A percentile compares a stretch with the other conserved stretches of the same genome.
Conservation (phyloP, 1,140 invertebrate genomes). For the Pseudomyrmex pallidus region DNA sequence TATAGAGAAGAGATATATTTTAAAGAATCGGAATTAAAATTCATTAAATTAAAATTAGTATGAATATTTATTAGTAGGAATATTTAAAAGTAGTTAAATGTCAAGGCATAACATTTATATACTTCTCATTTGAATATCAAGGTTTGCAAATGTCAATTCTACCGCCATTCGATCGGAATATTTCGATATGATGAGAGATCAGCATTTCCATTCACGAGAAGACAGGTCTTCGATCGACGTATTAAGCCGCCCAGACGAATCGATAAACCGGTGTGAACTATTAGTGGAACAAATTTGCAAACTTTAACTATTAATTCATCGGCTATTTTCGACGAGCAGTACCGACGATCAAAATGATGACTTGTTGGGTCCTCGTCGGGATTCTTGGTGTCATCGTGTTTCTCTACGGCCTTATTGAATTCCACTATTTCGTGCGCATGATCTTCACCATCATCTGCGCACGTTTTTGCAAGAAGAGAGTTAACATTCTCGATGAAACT, state of each 20-base stretch:
- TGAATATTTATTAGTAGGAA: too few relatives aligned
- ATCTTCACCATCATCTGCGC: conserved; percentile 87
- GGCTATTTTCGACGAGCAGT: not conserved
- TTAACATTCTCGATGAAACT: conserved; percentile 88
- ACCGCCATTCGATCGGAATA: not conserved
- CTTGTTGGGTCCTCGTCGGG: conserved; percentile 84
- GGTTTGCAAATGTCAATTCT: not conserved
- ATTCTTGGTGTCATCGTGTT: conserved; percentile 84
- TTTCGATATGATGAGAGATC: conserved; percentile 41
- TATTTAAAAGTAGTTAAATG: too few relatives aligned
- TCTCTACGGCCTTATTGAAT: conserved; percentile 87
- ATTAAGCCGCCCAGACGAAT: conserved; percentile 69
- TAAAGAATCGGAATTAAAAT: not conserved
- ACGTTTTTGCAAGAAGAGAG: conserved; percentile 87
- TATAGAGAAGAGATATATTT: too few relatives aligned
- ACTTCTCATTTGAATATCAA: not conserved
- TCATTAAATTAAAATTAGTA: not conserved
- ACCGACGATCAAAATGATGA: conserved; percentile 69
- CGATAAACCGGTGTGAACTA: conserved; percentile 74
- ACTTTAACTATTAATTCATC: conserved; percentile 30
- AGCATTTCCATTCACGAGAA: conserved; percentile 69
- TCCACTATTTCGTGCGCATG: conserved; percentile 90
- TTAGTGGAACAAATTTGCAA: conserved; percentile 61
- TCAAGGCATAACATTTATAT: too few relatives aligned
- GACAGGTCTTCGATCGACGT: conserved; percentile 56